A percentile compares a stretch with the other conserved stretches of the same genome.
phyloP scores from a whole-genome alignment of 2,113 vertebrate genomes.

The Oreochromis spilurus region DNA sequence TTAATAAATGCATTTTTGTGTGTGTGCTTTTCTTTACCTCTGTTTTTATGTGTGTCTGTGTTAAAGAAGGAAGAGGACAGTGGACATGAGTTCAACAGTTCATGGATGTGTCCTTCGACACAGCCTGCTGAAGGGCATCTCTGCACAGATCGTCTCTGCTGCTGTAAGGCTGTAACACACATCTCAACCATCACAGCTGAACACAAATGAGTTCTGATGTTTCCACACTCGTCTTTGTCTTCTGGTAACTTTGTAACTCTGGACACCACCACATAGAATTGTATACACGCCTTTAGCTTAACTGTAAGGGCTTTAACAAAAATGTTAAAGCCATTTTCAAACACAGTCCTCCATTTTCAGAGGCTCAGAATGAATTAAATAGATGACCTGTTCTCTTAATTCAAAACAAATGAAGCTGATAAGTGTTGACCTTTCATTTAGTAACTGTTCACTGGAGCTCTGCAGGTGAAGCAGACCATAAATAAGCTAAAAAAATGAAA shows the following conservation, averaged over 20 bases:
- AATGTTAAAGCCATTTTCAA: neutral
- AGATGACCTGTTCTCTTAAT: neutral
- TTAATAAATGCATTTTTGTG: neutral
- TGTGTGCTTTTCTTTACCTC: neutral
- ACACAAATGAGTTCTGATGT: neutral
- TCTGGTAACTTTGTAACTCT: neutral
- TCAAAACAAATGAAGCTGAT: neutral
- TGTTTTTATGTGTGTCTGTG: neutral
- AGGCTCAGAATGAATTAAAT: neutral
- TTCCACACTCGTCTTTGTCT: neutral
- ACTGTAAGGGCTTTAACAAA: neutral
- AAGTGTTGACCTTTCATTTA: neutral
- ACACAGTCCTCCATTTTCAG: neutral
- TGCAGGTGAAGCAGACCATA: neutral
- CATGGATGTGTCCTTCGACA: slow-evolving; percentile 90
- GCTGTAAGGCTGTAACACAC: slow-evolving; percentile 75
- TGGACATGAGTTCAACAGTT: slow-evolving; percentile 64
- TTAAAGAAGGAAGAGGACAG: slow-evolving; percentile 63
- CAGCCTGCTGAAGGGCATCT: slow-evolving; percentile 90
- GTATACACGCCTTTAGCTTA: neutral
- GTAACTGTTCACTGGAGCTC: neutral
- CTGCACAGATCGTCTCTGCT: slow-evolving; percentile 93
- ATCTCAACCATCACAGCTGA: neutral
- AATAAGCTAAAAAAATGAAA: neutral
- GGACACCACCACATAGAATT: neutral